Conservation (phyloP, 2,888 invertebrate species). For the Auanema sp. region DNA sequence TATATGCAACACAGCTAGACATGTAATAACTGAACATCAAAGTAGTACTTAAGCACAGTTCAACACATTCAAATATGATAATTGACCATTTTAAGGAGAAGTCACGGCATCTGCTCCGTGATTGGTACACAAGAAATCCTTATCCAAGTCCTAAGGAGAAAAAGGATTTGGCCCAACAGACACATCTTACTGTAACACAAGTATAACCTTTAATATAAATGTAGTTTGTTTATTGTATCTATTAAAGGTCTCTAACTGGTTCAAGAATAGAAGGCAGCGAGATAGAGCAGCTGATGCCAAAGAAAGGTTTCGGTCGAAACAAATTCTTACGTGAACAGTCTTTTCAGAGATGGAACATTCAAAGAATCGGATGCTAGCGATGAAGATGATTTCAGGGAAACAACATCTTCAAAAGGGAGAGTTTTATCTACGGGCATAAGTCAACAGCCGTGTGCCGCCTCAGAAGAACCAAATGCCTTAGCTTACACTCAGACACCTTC, state of each 20-base stretch:
- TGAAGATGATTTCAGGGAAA: slow-evolving; percentile 11
- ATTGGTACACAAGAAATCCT: slow-evolving; percentile 79
- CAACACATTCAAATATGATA: not conserved
- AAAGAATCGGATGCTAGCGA: slow-evolving; percentile 8
- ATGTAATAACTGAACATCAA: not conserved
- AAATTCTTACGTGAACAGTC: not conserved
- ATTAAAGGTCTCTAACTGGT: slow-evolving; percentile 68
- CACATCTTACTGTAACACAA: slow-evolving; percentile 44
- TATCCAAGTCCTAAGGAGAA: slow-evolving; percentile 96
- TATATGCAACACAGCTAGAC: not conserved
- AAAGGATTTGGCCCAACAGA: slow-evolving; percentile 73
- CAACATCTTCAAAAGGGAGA: too few relatives aligned
- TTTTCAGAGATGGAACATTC: slow-evolving; percentile 10
- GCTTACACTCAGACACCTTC: too few relatives aligned
- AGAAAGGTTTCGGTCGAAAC: slow-evolving; percentile 68
- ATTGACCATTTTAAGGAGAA: slow-evolving; percentile 69
- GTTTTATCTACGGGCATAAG: too few relatives aligned
- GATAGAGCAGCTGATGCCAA: slow-evolving; percentile 86
- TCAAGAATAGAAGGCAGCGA: slow-evolving; percentile 92
- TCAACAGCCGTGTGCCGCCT: too few relatives aligned
- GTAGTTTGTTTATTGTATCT: too few relatives aligned
- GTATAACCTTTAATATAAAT: slow-evolving; percentile 10
- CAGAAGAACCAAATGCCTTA: too few relatives aligned
- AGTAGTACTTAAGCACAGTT: too few relatives aligned
- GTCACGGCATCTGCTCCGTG: slow-evolving; percentile 77